phyloP scores from a whole-genome alignment of 2,113 vertebrate genomes.

The Dasyurus viverrinus region DNA sequence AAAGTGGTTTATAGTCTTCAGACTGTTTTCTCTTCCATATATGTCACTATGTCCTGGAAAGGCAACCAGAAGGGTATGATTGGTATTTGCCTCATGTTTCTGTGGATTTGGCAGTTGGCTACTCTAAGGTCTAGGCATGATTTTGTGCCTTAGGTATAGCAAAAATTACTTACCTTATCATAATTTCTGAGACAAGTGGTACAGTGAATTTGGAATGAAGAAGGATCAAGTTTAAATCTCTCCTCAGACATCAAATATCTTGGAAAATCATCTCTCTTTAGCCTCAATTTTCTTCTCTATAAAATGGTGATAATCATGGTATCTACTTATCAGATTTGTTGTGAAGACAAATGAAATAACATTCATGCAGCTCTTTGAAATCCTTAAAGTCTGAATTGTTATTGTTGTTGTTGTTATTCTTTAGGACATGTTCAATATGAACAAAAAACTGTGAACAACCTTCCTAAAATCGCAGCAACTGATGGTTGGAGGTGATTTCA shows the following conservation, averaged over 20 bases:
- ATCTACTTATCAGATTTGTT: not conserved
- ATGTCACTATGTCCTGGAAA: not conserved
- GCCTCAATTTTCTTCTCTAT: not conserved
- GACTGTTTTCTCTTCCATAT: not conserved
- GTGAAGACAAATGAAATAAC: not conserved
- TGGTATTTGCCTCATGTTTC: not conserved
- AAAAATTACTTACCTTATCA: not conserved
- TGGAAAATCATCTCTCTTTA: not conserved
- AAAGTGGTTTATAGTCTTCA: not conserved
- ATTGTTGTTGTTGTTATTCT: not conserved
- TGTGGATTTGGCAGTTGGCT: not conserved
- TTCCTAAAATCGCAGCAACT: not conserved
- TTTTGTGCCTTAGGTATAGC: not conserved
- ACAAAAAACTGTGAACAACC: not conserved
- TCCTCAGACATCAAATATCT: not conserved
- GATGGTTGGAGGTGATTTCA: not conserved
- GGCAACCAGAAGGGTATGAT: not conserved
- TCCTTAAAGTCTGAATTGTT: not conserved
- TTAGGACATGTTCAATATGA: not conserved
- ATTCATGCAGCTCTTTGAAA: not conserved
- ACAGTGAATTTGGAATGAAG: not conserved
- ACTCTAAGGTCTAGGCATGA: not conserved
- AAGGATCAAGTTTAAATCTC: not conserved
- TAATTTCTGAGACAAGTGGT: not conserved
- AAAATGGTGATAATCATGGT: not conserved